Percentiles rank a stretch among this genome's conserved stretches.
These are phyloP conservation scores for Phocoena phocoena DNA, from an alignment of 2,113 vertebrate species.

Conservation along the genomic window DNA sequence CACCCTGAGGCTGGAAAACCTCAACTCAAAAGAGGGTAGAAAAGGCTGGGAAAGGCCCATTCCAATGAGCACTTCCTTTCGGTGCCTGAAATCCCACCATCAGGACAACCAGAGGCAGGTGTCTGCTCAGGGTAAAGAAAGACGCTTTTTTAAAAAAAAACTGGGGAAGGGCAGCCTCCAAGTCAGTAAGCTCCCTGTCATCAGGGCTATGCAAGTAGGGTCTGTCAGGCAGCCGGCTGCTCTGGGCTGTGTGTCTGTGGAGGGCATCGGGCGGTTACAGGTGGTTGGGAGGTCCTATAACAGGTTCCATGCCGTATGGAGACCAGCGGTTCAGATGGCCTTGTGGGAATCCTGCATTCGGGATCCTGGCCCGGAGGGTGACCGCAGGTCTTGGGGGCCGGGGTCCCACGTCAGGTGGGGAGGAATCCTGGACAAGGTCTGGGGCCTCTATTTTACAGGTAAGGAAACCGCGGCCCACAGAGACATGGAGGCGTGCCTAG, in stretches of 20 bases:
- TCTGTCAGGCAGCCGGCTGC: rapidly evolving
- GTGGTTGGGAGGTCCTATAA: not conserved
- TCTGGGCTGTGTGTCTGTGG: not conserved
- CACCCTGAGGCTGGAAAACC: not conserved
- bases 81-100: not conserved
- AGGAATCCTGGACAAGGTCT: not conserved
- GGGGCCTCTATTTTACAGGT: not conserved
- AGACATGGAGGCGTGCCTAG: not conserved
- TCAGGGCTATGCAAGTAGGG: not conserved
- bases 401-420: not conserved
- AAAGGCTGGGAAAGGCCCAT: not conserved
- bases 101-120: not conserved
- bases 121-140: not conserved
- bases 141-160: not conserved
- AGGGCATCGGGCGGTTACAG: not conserved
- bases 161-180: not conserved
- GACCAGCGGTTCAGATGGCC: rapidly evolving
- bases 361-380: not conserved
- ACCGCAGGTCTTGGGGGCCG: not conserved
- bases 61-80: rapidly evolving
- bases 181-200: not conserved
- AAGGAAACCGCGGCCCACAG: not conserved
- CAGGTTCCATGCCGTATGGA: not conserved
- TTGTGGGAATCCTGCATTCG: not conserved
- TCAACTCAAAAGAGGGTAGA: not conserved